Base-by-base conservation (phyloP, 2,113 vertebrate species). In the Pseudolaguvia tuberculata region DNA sequence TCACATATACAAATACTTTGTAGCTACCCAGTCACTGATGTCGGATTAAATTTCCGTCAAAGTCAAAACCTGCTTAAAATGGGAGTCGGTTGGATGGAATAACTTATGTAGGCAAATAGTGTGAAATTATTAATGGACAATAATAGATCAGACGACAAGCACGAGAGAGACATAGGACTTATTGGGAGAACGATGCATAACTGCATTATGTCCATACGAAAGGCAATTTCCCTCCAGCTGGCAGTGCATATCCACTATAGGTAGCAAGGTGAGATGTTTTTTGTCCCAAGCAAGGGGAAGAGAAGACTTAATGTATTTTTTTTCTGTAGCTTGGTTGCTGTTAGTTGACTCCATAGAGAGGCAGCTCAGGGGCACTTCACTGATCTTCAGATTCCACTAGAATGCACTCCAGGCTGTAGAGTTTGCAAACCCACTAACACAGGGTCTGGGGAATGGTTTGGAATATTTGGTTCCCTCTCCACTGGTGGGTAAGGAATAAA, bases 1-100 rank as follows among this genome's bases (percentile, higher is more conserved):
- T 90, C 88, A 88, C 84, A 86, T 87, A 86, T 79, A 85, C 87
- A 89, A 89, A 87, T 83, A 85, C 87, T 88, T 88, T 88, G 88
- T 79, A 82, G 87, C 81, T 88, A 88, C 85, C 89, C 81, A 14
- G 58, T 79, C 84, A 90, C 84, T 88, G 74, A 84, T 83, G 85
- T 79, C 84, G 86, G 87, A 91, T 90, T 88, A 89, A 90, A 91
- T 90, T 89, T 88, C n/a, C n/a, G 88, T 91, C 88, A 86, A 88
- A 91, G 88, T 89, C 89, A 87, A 90, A 92, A 90, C 86, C 88
- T 89, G 88, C 85, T 90, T 88, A 88, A 89, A 90, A 85, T 85
- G 83, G 86, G 83, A 82, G 83, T 82, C 82, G 85, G 79, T 88
- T 66, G 72, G 21, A 82, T 82, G 79, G 89, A 88, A 91, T 89